phyloP scores from a whole-genome alignment of 2,888 invertebrate genomes.

The Notocelia uddmanniana region DNA sequence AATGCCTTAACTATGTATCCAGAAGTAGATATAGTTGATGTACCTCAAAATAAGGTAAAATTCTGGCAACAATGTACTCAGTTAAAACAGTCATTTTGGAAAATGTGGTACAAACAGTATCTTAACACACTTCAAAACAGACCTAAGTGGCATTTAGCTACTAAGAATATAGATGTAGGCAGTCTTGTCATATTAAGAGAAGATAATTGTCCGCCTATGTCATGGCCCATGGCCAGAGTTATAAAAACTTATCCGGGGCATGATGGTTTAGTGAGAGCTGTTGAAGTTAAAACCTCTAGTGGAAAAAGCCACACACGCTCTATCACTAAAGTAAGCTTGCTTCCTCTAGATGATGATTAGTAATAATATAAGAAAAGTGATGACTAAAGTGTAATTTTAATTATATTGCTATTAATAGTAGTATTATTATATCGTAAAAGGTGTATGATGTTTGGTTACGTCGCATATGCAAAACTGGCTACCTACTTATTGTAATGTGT shows the following conservation, averaged over 20 bases:
- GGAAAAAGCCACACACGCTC: constrained; percentile 32
- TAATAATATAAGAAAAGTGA: no score
- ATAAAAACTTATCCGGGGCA: constrained; percentile 37
- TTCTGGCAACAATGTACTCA: constrained; percentile 31
- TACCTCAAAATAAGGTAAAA: constrained; percentile 18
- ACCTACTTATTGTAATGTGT: no score
- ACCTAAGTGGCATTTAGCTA: constrained; percentile 35
- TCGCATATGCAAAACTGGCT: no score
- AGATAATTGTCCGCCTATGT: constrained; percentile 22
- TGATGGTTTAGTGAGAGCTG: constrained; percentile 41
- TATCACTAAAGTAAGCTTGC: constrained; percentile 27
- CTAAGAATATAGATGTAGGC: constrained; percentile 33
- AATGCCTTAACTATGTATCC: constrained; percentile 43
- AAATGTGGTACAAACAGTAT: constrained; percentile 38
- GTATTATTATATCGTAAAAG: no score
- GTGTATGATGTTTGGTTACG: no score
- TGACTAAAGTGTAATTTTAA: no score
- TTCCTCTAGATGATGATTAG: constrained; percentile 31
- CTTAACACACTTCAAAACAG: constrained; percentile 39
- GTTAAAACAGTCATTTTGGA: constrained; percentile 14
- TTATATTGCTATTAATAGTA: no score
- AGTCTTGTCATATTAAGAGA: constrained; percentile 44
- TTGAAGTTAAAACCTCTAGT: constrained; percentile 41
- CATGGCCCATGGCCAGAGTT: constrained; percentile 46
- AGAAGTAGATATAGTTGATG: constrained; percentile 41